Conservation (phyloP, 2,113 vertebrate genomes). For the Aspiorhynchus laticeps region DNA sequence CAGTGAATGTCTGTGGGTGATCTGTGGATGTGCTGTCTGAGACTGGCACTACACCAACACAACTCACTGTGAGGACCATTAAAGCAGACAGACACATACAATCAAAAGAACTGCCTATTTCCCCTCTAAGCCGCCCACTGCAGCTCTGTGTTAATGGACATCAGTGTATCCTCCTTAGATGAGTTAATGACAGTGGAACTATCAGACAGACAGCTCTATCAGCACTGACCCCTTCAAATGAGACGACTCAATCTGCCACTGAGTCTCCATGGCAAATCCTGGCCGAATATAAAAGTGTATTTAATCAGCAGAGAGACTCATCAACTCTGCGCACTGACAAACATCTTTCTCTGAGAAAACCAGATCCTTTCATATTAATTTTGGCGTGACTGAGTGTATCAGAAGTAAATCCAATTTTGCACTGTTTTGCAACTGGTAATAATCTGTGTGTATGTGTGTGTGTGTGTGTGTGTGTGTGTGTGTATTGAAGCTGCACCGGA, state of each 20-base stretch:
- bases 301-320: slow-evolving; percentile 48
- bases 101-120: slow-evolving; percentile 28
- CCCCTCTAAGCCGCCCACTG: not conserved
- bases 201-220: slow-evolving; percentile 43
- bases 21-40: not conserved
- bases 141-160: slow-evolving; percentile 41
- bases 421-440: slow-evolving; percentile 50
- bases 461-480: not conserved
- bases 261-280: slow-evolving; percentile 55
- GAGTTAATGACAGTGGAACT: slow-evolving; percentile 42
- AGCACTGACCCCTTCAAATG: slow-evolving; percentile 42
- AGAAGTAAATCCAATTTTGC: slow-evolving; percentile 60
- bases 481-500: not conserved
- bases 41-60: slow-evolving; percentile 16
- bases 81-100: slow-evolving; percentile 14
- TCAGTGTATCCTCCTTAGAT: slow-evolving; percentile 50
- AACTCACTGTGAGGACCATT: slow-evolving; percentile 22
- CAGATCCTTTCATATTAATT: slow-evolving; percentile 52
- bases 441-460: slow-evolving; percentile 22
- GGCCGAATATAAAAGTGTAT: slow-evolving; percentile 39
- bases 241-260: slow-evolving; percentile 50
- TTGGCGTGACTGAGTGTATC: slow-evolving; percentile 50
- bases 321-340: slow-evolving; percentile 49
- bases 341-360: slow-evolving; percentile 47
- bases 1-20: not conserved